Evolutionary conservation across 2,797 vertebrate species (phyloP), one percentile per base, ranked within the genome.

Genomic region (Neosalanx taihuensis): DNA sequence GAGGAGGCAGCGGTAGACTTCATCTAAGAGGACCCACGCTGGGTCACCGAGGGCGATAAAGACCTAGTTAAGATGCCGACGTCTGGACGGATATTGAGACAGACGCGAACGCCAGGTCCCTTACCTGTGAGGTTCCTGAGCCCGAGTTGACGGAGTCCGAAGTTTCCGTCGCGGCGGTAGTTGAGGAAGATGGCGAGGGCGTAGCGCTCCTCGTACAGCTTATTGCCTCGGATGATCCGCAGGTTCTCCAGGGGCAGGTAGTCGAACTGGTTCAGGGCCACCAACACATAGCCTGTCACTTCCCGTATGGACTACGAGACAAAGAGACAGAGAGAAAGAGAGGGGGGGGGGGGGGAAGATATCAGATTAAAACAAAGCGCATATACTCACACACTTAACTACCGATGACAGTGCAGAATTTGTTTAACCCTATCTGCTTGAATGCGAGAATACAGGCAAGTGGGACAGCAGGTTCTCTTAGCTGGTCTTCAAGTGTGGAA

Each of bases 191-290:
- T 93, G 0, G 96, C 94, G 67, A 99, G 86, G 0, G 96, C 95
- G n/a, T 98, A 98, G 13, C 94, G 93, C 72, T 97, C 97, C 72
- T 99, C 97, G 0, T 99, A 99, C 46, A 98, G 92, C 77, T 97
- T 98, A 63, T 94, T 99, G 12, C 98, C 98, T 9, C 98, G 93
- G 64, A 99, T 93, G 56, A 99, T 99, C 81, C 97, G 94, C 74
- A 99, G 89, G 83, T 99, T 99, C 88, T 99, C 97, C 91, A 99
- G 60, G 0, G 98, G 97, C 81, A 99, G 91, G 86, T 98, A 97
- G 49, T 97, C 97, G 76, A 99, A 99, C 87, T 99, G 97, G 90
- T 99, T 99, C 64, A 99, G 84, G 26, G 97, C 97, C 88, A 99
- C 97, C 83, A 99, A 84, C 79, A 99, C 97, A 0, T 99, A 99